Evolutionary conservation across 2,113 vertebrate genomes (phyloP), one percentile per base, ranked within the genome.

Genomic region (Sturnira hondurensis): DNA sequence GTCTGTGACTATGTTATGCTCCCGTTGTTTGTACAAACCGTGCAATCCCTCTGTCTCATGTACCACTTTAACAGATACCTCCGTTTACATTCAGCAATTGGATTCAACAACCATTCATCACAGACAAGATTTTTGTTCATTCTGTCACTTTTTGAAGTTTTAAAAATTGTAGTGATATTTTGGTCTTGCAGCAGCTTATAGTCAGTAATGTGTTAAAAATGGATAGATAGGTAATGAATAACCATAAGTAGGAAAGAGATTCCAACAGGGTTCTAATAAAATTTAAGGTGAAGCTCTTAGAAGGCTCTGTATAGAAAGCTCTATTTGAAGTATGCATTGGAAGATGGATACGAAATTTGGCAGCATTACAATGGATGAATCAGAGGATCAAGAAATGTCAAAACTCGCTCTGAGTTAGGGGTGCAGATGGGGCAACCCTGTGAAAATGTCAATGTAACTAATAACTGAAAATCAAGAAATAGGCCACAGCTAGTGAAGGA

Each of bases 341-440:
- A 97, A 87, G 56, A 87, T 77, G 52, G 85, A 77, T 56, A 90
- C 22, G 84, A 77, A 84, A 84, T 77, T 43, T 93, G 71, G 36
- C 17, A 52, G 68, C 56, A 54, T 83, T 84, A 31, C 41, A 86
- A 73, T 45, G 10, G 38, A 38, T 90, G 45, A 92, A 68, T 45
- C 58, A 92, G 67, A 68, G 26, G 43, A 63, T 86, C 50, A 76
- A 61, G 70, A 93, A 61, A 36, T 14, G 33, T 65, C 24, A 58
- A 96, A 78, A 80, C 6, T n/a, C 54, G 80, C 1, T 20, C 47
- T 74, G 33, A 45, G 22, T 47, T 45, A 54, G 22, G 87, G 16
- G 50, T 86, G 58, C n/a, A 56, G 8, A 36, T 67, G n/a, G 5
- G 24, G 38, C 22, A 33, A 67, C 47, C 56, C 20, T 36, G 17